These are phyloP conservation scores for Chaetoderma sp. DNA, from an alignment of 2,888 invertebrate genomes.

Conservation along the genomic window DNA sequence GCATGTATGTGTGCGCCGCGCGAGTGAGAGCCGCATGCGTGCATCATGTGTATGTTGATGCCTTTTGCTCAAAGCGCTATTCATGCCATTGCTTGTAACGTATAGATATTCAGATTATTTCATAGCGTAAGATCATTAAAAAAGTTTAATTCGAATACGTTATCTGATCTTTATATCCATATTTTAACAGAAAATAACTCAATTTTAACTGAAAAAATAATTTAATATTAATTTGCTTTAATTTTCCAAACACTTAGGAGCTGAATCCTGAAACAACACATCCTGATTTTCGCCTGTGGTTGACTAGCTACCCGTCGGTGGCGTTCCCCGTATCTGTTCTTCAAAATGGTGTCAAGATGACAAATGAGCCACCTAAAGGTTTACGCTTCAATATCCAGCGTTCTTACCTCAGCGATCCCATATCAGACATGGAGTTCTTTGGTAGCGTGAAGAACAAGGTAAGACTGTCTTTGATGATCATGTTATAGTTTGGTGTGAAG, in stretches of 20 bases:
- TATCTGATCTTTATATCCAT: too few relatives aligned
- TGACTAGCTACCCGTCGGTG: conserved; percentile 70
- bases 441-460: conserved; percentile 64
- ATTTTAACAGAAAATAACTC: too few relatives aligned
- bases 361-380: conserved; percentile 71
- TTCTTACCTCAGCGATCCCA: conserved; percentile 83
- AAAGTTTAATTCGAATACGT: too few relatives aligned
- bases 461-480: conserved; percentile 16
- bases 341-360: conserved; percentile 71
- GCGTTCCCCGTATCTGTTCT: conserved; percentile 71
- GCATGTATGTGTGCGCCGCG: too few relatives aligned
- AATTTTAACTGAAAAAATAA: too few relatives aligned
- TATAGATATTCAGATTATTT: too few relatives aligned
- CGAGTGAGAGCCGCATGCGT: too few relatives aligned
- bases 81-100: too few relatives aligned
- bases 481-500: neutral
- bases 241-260: conserved; percentile 50
- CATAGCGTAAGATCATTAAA: too few relatives aligned
- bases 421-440: conserved; percentile 89
- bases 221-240: too few relatives aligned
- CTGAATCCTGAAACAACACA: conserved; percentile 69
- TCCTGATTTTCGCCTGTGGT: conserved; percentile 71
- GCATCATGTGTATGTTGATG: too few relatives aligned
- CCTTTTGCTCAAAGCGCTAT: too few relatives aligned
- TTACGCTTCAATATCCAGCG: conserved; percentile 69